phyloP scores from a whole-genome alignment of 2,888 invertebrate genomes.

The Punctoribates punctum region DNA sequence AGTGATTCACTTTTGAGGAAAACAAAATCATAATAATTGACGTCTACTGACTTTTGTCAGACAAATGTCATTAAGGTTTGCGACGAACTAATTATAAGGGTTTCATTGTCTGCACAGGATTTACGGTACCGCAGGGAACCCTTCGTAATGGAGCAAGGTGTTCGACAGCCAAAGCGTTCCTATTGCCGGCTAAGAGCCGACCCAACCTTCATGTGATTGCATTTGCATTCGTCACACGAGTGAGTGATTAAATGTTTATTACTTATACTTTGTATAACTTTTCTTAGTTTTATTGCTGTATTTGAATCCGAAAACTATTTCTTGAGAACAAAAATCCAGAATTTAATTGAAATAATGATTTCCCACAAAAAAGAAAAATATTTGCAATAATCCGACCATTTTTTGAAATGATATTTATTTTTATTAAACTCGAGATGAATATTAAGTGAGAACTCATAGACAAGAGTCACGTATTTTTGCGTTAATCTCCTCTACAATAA shows the following conservation, averaged over 20 bases:
- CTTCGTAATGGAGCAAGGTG: conserved; percentile 80
- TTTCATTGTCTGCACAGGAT: conserved; percentile 56
- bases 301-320: too few relatives aligned
- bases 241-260: conserved; percentile 51
- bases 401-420: neutral
- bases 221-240: conserved; percentile 71
- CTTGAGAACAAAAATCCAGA: too few relatives aligned
- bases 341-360: too few relatives aligned
- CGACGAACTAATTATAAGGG: neutral
- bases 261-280: neutral
- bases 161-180: conserved; percentile 80
- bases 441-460: neutral
- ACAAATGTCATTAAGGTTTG: neutral
- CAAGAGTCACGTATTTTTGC: conserved; percentile 5
- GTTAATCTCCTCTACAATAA: neutral
- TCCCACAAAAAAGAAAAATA: too few relatives aligned
- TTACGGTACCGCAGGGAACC: conserved; percentile 85
- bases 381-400: neutral
- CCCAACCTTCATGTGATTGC: conserved; percentile 79
- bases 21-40: too few relatives aligned
- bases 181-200: conserved; percentile 72
- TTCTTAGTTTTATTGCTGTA: neutral
- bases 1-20: too few relatives aligned
- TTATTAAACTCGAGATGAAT: neutral
- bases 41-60: too few relatives aligned